Conservation (phyloP, 1,140 invertebrate genomes). For the Portunus trituberculatus region DNA sequence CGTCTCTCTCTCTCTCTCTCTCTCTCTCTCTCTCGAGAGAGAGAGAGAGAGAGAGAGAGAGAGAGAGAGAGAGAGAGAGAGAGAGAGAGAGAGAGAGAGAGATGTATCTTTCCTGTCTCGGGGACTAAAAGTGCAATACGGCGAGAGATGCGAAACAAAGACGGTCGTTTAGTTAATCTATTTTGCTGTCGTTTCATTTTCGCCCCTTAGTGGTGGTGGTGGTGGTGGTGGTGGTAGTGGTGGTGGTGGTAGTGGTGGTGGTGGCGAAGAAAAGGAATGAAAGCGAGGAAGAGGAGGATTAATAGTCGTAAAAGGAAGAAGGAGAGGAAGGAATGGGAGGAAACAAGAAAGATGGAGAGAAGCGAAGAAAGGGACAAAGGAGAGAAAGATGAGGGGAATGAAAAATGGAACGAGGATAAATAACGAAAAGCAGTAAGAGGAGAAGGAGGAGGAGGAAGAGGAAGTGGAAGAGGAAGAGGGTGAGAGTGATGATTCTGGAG, state of each 20-base stretch:
- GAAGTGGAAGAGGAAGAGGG: background rate
- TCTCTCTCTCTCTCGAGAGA: no score
- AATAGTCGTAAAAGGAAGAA: background rate
- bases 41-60: conserved; percentile 37
- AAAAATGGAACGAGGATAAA: background rate
- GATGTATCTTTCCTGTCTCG: background rate
- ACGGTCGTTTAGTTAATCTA: conserved; percentile 12
- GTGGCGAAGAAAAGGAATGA: no score
- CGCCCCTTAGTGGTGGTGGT: background rate
- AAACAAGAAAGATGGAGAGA: no score
- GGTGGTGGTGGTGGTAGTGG: no score
- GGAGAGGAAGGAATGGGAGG: background rate
- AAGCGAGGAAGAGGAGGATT: no score
- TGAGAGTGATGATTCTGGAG: background rate
- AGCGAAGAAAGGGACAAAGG: background rate
- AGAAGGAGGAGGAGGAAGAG: background rate
- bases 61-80: background rate
- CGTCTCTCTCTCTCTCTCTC: no score
- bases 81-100: conserved; percentile 27
- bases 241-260: no score
- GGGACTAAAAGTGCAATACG: background rate
- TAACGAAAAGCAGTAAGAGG: background rate
- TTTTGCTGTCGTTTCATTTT: conserved; percentile 14
- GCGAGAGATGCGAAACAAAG: conserved; percentile 11
- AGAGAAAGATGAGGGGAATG: background rate